A percentile compares a stretch with the other conserved stretches of the same genome.
Conservation (phyloP, 2,888 invertebrate species). For the Cacoxenus indagator region DNA sequence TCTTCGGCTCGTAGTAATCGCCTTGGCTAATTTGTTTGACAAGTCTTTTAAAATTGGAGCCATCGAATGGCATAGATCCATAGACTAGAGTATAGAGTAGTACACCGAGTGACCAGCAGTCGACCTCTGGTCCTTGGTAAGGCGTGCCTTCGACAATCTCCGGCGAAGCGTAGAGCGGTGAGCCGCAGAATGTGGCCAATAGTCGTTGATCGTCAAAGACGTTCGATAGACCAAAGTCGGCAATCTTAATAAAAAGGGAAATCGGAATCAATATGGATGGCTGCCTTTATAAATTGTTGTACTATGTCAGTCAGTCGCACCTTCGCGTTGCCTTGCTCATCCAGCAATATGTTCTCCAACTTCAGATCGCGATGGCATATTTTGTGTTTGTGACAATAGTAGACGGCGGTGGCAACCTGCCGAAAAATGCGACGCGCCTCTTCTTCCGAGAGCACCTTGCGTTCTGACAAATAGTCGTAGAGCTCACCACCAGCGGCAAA, state of each 20-base stretch:
- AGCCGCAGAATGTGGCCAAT: constrained; percentile 94
- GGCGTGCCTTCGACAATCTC: constrained; percentile 98
- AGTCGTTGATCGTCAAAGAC: constrained; percentile 91
- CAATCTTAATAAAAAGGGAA: constrained; percentile 77
- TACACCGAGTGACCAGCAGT: constrained; percentile 96
- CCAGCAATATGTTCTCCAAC: constrained; percentile 93
- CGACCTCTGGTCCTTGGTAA: constrained; percentile 96
- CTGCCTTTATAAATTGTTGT: background rate
- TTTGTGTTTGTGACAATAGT: constrained; percentile 98
- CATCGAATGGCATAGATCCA: constrained; percentile 99
- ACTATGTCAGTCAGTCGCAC: too few species aligned
- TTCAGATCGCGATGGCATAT: constrained; percentile 97
- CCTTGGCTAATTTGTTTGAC: constrained; percentile 97
- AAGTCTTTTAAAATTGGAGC: constrained; percentile 96
- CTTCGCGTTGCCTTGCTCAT: constrained; percentile 95
- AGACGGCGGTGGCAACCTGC: constrained; percentile 96
- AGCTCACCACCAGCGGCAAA: constrained; percentile 98
- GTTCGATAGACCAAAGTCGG: constrained; percentile 98
- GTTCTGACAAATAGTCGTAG: constrained; percentile 95
- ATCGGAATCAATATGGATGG: too few species aligned
- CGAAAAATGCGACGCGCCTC: constrained; percentile 96
- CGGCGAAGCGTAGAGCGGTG: constrained; percentile 96
- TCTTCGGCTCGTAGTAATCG: constrained; percentile 96
- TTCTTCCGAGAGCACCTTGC: constrained; percentile 90
- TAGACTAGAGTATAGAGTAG: constrained; percentile 97